Conservation (phyloP, 1,140 invertebrate species). For the Hydropsyche tenuis region DNA sequence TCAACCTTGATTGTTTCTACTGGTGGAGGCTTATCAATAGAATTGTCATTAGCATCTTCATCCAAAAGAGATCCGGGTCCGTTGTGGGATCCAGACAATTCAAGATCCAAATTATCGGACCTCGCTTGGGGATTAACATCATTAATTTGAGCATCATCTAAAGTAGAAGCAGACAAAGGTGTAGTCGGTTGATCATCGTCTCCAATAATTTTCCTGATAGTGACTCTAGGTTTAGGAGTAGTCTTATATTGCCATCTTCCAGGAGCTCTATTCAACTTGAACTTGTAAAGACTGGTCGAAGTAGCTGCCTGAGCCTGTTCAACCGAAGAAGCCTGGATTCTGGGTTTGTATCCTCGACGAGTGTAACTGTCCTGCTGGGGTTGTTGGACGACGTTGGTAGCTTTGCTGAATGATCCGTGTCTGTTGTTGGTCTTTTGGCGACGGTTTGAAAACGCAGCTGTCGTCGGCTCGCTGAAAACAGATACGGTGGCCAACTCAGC, state of each 20-base stretch:
- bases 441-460: slow-evolving; percentile 59
- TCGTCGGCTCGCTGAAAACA: slow-evolving; percentile 67
- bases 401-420: slow-evolving; percentile 54
- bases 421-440: slow-evolving; percentile 58
- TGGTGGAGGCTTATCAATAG: slow-evolving; percentile 68
- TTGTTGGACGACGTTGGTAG: slow-evolving; percentile 53
- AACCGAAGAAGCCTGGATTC: slow-evolving; percentile 64
- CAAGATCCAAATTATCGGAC: slow-evolving; percentile 68
- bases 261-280: slow-evolving; percentile 77
- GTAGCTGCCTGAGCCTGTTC: slow-evolving; percentile 58
- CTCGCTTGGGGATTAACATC: slow-evolving; percentile 55
- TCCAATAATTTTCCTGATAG: slow-evolving; percentile 75
- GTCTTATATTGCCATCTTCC: slow-evolving; percentile 89
- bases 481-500: slow-evolving; percentile 67
- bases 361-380: slow-evolving; percentile 57
- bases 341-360: slow-evolving; percentile 67
- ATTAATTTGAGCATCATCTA: slow-evolving; percentile 57
- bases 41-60: slow-evolving; percentile 66
- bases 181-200: slow-evolving; percentile 63
- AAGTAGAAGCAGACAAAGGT: slow-evolving; percentile 56
- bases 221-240: slow-evolving; percentile 82
- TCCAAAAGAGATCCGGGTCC: slow-evolving; percentile 66
- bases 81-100: slow-evolving; percentile 72
- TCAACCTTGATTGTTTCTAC: slow-evolving; percentile 83
- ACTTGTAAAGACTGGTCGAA: slow-evolving; percentile 72